These are phyloP conservation scores for Suillia variegata DNA, from an alignment of 2,888 invertebrate genomes.

Conservation along the genomic window DNA sequence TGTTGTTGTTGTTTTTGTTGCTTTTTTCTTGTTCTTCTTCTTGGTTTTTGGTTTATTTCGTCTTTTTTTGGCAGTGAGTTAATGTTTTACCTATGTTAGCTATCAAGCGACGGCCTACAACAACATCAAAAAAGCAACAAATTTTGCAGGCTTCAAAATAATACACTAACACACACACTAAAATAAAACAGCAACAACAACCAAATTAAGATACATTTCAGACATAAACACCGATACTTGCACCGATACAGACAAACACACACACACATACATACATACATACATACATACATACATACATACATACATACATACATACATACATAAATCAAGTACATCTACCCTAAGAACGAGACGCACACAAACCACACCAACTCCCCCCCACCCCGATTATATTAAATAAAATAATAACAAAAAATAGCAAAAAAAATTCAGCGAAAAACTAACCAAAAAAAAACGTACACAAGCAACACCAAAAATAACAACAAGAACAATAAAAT, in stretches of 20 bases:
- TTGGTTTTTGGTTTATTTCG: no score
- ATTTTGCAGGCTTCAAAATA: no score
- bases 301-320: not conserved
- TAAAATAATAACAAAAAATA: conserved; percentile 9
- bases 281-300: no score
- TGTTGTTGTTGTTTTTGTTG: no score
- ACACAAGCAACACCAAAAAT: no score
- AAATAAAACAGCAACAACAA: conserved; percentile 6
- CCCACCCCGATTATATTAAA: not conserved
- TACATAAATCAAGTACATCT: not conserved
- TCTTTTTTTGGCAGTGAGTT: no score
- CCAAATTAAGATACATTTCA: conserved; percentile 1
- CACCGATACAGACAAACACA: no score
- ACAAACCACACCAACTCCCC: not conserved
- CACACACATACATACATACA: not conserved
- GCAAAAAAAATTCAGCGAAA: not conserved
- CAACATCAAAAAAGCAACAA: no score
- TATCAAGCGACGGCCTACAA: not conserved
- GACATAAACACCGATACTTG: not conserved
- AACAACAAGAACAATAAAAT: no score
- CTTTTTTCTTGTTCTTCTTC: no score
- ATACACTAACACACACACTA: not conserved
- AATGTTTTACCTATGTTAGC: not conserved
- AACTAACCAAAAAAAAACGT: not conserved
- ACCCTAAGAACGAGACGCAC: not conserved